A percentile compares a stretch with the other conserved stretches of the same genome.
phyloP scores from a whole-genome alignment of 2,113 vertebrate genomes.

The Erythrolamprus reginae region DNA sequence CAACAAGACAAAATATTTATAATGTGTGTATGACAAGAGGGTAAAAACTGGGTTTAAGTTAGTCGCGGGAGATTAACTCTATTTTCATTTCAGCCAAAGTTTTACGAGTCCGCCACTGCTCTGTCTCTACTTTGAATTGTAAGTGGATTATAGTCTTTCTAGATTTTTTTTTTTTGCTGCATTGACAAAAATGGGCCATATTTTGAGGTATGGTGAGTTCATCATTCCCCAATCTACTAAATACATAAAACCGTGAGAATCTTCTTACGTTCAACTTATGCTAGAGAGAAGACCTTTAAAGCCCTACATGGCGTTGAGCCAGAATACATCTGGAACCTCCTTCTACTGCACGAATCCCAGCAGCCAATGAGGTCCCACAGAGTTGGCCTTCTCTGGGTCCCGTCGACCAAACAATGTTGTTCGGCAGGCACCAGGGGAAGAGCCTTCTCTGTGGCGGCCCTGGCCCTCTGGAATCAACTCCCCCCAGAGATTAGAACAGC shows the following conservation, averaged over 20 bases:
- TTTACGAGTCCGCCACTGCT: constrained; percentile 66
- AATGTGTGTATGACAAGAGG: constrained; percentile 1
- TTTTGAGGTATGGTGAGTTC: constrained; percentile 89
- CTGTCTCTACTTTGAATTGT: constrained; percentile 81
- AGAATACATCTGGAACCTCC: too few relatives aligned
- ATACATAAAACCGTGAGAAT: constrained; percentile 94
- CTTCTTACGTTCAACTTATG: constrained; percentile 86
- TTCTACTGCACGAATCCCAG: too few relatives aligned
- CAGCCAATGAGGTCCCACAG: too few relatives aligned
- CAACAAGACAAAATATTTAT: constrained; percentile 27
- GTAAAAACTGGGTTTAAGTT: constrained; percentile 1
- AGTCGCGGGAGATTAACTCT: constrained; percentile 43
- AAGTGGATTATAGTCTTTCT: constrained; percentile 83
- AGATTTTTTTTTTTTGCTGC: constrained; percentile 66
- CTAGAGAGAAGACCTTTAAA: constrained; percentile 86
- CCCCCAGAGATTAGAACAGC: too few relatives aligned
- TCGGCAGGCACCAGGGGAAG: too few relatives aligned
- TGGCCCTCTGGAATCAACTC: too few relatives aligned
- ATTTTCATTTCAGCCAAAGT: constrained; percentile 68
- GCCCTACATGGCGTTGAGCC: too few relatives aligned
- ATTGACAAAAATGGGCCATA: constrained; percentile 81
- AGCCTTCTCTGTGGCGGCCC: too few relatives aligned
- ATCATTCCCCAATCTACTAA: constrained; percentile 88
- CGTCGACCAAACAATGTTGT: too few relatives aligned
- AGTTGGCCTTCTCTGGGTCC: too few relatives aligned